Percentiles rank a stretch among this genome's conserved stretches.
phyloP scores from a whole-genome alignment of 2,113 vertebrate genomes.

The Tragelaphus buxtoni region DNA sequence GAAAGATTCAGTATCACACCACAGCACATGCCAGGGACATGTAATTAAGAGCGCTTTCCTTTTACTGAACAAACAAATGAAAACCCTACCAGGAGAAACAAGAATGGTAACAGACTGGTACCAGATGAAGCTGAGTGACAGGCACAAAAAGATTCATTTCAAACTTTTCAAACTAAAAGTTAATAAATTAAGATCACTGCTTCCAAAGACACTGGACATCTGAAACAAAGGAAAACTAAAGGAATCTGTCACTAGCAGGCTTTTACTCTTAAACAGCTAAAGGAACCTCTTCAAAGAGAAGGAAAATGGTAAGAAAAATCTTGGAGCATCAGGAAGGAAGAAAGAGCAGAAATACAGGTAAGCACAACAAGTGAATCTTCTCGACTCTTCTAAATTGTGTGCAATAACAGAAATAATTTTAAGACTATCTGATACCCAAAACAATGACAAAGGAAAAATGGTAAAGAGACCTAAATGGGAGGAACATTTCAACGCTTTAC shows the following conservation, averaged over 20 bases:
- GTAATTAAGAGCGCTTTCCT: not conserved
- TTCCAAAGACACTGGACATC: not conserved
- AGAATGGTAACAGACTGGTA: not conserved
- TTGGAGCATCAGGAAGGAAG: not conserved
- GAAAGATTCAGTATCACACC: not conserved
- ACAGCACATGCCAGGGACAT: not conserved
- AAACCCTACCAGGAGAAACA: not conserved
- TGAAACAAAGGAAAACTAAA: not conserved
- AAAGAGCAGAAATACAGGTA: not conserved
- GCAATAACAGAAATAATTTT: not conserved
- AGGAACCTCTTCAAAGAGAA: not conserved
- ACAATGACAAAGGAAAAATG: not conserved
- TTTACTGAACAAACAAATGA: not conserved
- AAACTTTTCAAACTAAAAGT: not conserved
- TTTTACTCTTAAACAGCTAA: not conserved
- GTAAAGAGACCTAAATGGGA: not conserved
- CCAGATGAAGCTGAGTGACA: not conserved
- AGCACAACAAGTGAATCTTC: not conserved
- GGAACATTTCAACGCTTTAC: not conserved
- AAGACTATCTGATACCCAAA: not conserved
- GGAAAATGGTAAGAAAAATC: not conserved
- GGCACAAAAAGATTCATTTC: not conserved
- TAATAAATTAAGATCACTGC: not conserved
- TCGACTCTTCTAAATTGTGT: not conserved
- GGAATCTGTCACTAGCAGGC: not conserved